Conservation (phyloP, 2,888 invertebrate species). For the Charanyca ferruginea region DNA sequence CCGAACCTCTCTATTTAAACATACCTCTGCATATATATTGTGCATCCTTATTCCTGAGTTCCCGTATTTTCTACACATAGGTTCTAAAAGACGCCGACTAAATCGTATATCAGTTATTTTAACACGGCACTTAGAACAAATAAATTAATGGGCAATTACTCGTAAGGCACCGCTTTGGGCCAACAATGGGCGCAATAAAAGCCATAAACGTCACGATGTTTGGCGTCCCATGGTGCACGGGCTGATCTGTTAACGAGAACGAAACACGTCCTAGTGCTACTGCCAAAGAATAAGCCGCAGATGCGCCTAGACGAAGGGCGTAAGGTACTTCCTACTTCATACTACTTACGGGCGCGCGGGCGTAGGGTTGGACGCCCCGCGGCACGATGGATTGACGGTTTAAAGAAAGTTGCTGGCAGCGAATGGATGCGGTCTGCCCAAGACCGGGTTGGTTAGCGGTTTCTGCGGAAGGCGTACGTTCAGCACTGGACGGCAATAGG, state of each 20-base stretch:
- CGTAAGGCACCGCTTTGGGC: constrained; percentile 74
- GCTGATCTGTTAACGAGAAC: constrained; percentile 86
- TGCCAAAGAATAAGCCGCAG: constrained; percentile 71
- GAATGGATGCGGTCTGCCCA: no score
- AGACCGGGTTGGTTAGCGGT: no score
- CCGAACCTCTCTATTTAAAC: not conserved
- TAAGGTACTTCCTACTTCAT: constrained; percentile 30
- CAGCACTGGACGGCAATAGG: no score
- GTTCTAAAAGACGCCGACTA: not conserved
- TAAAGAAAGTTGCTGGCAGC: no score
- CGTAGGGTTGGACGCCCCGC: no score
- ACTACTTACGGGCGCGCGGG: not conserved
- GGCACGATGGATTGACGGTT: no score
- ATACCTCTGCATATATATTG: not conserved
- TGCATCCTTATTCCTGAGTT: not conserved
- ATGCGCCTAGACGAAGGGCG: constrained; percentile 12
- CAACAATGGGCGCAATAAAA: constrained; percentile 84
- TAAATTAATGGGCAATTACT: constrained; percentile 78
- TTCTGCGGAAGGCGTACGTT: no score
- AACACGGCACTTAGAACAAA: constrained; percentile 61
- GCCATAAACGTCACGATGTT: constrained; percentile 85
- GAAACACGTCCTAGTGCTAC: constrained; percentile 81
- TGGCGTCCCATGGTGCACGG: constrained; percentile 84
- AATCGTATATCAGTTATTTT: constrained; percentile 55
- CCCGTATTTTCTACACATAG: not conserved